These are phyloP conservation scores for silkworm (Bombyx mori) DNA, from an alignment of 1,140 invertebrate genomes.

Conservation along the genomic window DNA sequence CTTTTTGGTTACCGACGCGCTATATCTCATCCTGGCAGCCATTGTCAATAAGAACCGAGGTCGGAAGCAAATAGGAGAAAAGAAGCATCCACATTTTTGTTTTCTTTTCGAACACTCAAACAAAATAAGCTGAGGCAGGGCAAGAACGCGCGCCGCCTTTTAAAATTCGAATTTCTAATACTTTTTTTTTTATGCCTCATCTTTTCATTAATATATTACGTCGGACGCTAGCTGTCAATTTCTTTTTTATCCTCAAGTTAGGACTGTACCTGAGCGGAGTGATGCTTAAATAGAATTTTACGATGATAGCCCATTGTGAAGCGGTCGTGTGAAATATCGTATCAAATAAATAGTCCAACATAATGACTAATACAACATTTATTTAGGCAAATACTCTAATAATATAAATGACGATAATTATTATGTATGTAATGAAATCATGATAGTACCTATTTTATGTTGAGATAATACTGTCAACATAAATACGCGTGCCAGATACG, in stretches of 20 bases:
- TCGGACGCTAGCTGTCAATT: slow-evolving; percentile 52
- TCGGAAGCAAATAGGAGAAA: slow-evolving; percentile 66
- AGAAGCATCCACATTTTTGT: slow-evolving; percentile 49
- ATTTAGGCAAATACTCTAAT: too few species aligned
- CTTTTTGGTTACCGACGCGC: slow-evolving; percentile 59
- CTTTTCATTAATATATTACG: slow-evolving; percentile 67
- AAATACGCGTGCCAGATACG: too few species aligned
- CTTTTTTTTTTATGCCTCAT: slow-evolving; percentile 49
- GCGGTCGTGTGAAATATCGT: slow-evolving; percentile 29
- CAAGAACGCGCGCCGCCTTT: slow-evolving; percentile 53
- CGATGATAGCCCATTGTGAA: slow-evolving; percentile 27
- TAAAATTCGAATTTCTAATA: slow-evolving; percentile 48
- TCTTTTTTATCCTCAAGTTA: slow-evolving; percentile 32
- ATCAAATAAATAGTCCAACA: slow-evolving; percentile 17
- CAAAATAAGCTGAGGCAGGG: slow-evolving; percentile 54
- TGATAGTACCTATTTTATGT: too few species aligned
- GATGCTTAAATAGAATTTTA: slow-evolving; percentile 27
- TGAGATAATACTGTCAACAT: too few species aligned
- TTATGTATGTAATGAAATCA: too few species aligned
- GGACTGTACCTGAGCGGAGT: slow-evolving; percentile 31
- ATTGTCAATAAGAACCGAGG: slow-evolving; percentile 65
- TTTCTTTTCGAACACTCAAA: slow-evolving; percentile 57
- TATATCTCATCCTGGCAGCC: slow-evolving; percentile 66
- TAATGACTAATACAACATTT: too few species aligned
- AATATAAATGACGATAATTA: too few species aligned